Evolutionary conservation across 2,888 invertebrate species (phyloP).

Genomic region (Drosophila suboccidentalis): DNA sequence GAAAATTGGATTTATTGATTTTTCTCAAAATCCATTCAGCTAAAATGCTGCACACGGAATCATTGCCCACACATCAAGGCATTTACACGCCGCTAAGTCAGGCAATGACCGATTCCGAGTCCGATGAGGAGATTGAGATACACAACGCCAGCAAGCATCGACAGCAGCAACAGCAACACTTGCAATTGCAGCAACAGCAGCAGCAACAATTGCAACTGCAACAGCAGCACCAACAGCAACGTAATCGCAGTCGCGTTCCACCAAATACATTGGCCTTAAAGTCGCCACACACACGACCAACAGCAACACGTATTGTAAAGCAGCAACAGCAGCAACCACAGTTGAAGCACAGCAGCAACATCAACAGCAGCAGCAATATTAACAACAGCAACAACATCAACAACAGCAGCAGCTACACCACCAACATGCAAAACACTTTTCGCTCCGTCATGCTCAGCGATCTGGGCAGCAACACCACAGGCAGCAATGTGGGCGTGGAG

Average conservation of each 20-base stretch:
- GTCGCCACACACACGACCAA: slow-evolving; percentile 58
- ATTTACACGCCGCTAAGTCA: slow-evolving; percentile 92
- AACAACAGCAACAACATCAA: slow-evolving; percentile 45
- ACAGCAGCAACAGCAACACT: slow-evolving; percentile 36
- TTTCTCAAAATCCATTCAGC: slow-evolving; percentile 64
- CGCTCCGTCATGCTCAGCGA: slow-evolving; percentile 84
- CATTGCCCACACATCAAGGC: slow-evolving; percentile 85
- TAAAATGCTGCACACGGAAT: slow-evolving; percentile 85
- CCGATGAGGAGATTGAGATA: slow-evolving; percentile 88
- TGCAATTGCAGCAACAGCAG: slow-evolving; percentile 57
- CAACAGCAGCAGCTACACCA: slow-evolving; percentile 74
- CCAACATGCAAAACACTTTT: slow-evolving; percentile 83
- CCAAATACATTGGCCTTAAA: slow-evolving; percentile 71
- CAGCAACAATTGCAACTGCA: slow-evolving; percentile 48
- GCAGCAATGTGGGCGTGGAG: slow-evolving; percentile 69
- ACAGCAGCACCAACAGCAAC: slow-evolving; percentile 58
- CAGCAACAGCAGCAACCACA: slow-evolving; percentile 53
- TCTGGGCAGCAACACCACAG: slow-evolving; percentile 49
- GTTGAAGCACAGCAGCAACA: slow-evolving; percentile 32
- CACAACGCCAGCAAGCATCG: slow-evolving; percentile 69
- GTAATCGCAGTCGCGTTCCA: slow-evolving; percentile 71
- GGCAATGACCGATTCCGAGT: slow-evolving; percentile 91
- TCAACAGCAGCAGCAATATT: slow-evolving; percentile 43
- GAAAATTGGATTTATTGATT: slow-evolving; percentile 72
- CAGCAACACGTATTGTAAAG: slow-evolving; percentile 50